phyloP scores from a whole-genome alignment of 2,113 vertebrate genomes.

The Melanocharis versteri region DNA sequence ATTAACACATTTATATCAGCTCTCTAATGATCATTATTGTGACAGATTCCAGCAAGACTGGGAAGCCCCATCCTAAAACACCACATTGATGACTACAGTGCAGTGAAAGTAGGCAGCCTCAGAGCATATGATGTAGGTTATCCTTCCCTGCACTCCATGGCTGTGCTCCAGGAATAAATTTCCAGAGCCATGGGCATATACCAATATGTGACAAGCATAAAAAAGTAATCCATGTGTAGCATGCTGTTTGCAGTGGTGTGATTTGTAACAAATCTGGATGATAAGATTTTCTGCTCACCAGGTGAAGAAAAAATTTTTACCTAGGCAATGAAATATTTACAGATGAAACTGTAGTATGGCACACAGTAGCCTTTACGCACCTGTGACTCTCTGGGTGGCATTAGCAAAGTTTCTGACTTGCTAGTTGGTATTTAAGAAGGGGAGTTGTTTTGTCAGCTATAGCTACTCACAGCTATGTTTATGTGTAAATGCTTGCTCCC shows the following conservation, averaged over 20 bases:
- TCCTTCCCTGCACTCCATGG: not conserved
- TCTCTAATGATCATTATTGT: not conserved
- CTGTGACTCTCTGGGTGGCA: not conserved
- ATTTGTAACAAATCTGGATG: not conserved
- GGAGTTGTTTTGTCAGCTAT: not conserved
- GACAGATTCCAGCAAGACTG: not conserved
- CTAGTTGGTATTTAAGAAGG: not conserved
- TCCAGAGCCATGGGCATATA: not conserved
- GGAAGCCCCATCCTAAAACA: not conserved
- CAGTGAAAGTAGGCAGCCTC: not conserved
- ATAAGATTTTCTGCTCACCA: not conserved
- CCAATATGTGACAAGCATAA: rapidly evolving
- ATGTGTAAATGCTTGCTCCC: not conserved
- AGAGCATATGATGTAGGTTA: not conserved
- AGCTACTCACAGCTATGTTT: not conserved
- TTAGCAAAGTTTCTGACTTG: not conserved
- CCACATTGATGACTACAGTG: not conserved
- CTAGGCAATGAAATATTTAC: not conserved
- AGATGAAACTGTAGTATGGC: not conserved
- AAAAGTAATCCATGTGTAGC: not conserved
- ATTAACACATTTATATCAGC: not conserved
- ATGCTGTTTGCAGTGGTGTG: rapidly evolving
- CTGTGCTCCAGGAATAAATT: not conserved
- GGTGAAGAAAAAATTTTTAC: not conserved
- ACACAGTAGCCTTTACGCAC: not conserved